These are phyloP conservation scores for Sibirionetta formosa DNA, from an alignment of 2,797 vertebrate species.

Conservation along the genomic window DNA sequence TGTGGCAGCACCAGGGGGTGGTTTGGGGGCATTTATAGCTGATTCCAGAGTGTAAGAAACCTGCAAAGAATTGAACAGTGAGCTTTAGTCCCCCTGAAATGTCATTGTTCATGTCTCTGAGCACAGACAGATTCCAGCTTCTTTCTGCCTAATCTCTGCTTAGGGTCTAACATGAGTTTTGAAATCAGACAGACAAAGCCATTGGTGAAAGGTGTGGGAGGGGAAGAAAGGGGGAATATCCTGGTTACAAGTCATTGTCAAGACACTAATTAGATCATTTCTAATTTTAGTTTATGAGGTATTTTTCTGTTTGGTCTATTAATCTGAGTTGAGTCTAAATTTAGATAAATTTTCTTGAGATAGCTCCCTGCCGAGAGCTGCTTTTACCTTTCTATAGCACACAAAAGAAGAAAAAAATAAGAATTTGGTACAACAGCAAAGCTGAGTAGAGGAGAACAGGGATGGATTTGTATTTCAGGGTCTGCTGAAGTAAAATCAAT, in stretches of 20 bases:
- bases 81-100: constrained; percentile 6
- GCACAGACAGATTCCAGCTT: constrained; percentile 11
- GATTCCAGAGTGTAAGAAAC: neutral
- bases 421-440: neutral
- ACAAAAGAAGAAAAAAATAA: neutral
- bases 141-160: constrained; percentile 19
- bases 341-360: constrained; percentile 34
- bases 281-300: constrained; percentile 53
- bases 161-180: neutral
- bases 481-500: neutral
- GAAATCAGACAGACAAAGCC: neutral
- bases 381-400: neutral
- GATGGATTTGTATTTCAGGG: neutral
- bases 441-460: neutral
- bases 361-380: neutral
- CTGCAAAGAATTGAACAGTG: neutral
- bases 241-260: constrained; percentile 31
- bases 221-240: constrained; percentile 47
- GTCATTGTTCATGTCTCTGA: neutral
- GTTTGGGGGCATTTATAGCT: neutral
- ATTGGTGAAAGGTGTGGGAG: constrained; percentile 36
- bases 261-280: constrained; percentile 45
- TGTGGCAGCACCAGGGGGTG: neutral
- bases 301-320: constrained; percentile 63
- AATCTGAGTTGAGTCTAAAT: constrained; percentile 55